These are phyloP conservation scores for Threskiornis aethiopicus DNA, from an alignment of 2,797 vertebrate genomes.

Conservation along the genomic window DNA sequence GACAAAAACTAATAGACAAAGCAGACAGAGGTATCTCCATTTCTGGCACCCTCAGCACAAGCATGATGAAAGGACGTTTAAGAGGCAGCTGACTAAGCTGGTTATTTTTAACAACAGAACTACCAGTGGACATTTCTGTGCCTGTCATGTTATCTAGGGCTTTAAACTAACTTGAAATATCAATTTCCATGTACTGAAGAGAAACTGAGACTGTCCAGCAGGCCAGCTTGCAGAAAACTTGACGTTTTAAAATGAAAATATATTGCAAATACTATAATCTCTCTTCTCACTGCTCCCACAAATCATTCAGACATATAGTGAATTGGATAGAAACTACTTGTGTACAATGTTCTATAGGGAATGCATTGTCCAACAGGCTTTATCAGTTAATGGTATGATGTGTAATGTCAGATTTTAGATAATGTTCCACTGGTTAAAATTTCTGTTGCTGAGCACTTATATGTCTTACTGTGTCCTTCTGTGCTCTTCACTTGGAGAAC, in stretches of 20 bases:
- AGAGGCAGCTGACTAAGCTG: background rate
- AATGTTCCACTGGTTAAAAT: background rate
- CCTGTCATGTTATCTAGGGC: constrained; percentile 8
- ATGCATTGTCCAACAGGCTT: background rate
- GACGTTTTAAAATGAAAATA: constrained; percentile 51
- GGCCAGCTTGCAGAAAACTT: constrained; percentile 14
- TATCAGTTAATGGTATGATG: background rate
- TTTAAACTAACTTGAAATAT: constrained; percentile 58
- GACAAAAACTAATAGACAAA: constrained; percentile 25
- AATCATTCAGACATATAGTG: constrained; percentile 1
- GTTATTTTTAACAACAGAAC: constrained; percentile 35
- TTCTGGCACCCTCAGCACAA: background rate
- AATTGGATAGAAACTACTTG: constrained; percentile 10
- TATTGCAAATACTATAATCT: background rate
- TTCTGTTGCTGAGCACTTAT: background rate
- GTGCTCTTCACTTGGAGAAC: background rate
- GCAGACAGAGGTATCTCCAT: background rate
- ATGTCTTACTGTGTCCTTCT: background rate
- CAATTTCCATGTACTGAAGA: constrained; percentile 15
- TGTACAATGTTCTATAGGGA: background rate
- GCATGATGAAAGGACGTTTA: background rate
- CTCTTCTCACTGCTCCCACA: constrained; percentile 9
- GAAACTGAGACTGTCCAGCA: background rate
- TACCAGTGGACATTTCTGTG: constrained; percentile 9
- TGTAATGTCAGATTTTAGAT: constrained; percentile 1